A percentile compares a stretch with the other conserved stretches of the same genome.
These are phyloP conservation scores for Xiphias gladius DNA, from an alignment of 2,113 vertebrate genomes.

Conservation along the genomic window DNA sequence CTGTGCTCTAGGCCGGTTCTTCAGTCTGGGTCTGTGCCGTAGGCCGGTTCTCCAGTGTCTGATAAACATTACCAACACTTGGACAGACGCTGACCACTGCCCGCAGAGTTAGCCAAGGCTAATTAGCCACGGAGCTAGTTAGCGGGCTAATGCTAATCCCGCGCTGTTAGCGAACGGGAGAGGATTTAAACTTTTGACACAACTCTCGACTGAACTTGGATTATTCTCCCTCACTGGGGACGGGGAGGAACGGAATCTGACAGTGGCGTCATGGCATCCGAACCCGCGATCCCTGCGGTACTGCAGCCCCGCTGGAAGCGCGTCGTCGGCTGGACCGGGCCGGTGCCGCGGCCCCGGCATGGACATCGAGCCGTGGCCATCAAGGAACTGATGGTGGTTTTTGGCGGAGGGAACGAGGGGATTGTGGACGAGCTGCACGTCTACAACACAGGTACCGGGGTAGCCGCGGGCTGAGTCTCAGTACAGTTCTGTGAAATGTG, in stretches of 20 bases:
- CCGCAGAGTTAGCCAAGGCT: neutral
- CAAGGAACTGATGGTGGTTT: slow-evolving; percentile 92
- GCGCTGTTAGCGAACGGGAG: neutral
- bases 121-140: slow-evolving; percentile 40
- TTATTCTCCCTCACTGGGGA: slow-evolving; percentile 43
- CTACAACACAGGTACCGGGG: slow-evolving; percentile 87
- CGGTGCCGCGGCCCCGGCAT: slow-evolving; percentile 90
- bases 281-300: slow-evolving; percentile 57
- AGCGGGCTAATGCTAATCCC: slow-evolving; percentile 38
- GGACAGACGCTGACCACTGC: neutral
- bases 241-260: neutral
- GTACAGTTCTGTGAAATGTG: neutral
- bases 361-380: slow-evolving; percentile 91
- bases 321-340: slow-evolving; percentile 89
- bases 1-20: neutral
- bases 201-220: slow-evolving; percentile 17
- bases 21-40: neutral
- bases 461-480: fast-evolving
- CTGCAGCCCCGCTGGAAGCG: slow-evolving; percentile 91
- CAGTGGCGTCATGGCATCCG: slow-evolving; percentile 54
- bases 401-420: slow-evolving; percentile 91
- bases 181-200: neutral
- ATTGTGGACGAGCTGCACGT: slow-evolving; percentile 92
- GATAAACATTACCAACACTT: neutral
- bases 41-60: neutral